Evolutionary conservation across 2,888 invertebrate genomes (phyloP), one percentile per base, ranked within the genome.

Genomic region (Lydus trimaculatus): DNA sequence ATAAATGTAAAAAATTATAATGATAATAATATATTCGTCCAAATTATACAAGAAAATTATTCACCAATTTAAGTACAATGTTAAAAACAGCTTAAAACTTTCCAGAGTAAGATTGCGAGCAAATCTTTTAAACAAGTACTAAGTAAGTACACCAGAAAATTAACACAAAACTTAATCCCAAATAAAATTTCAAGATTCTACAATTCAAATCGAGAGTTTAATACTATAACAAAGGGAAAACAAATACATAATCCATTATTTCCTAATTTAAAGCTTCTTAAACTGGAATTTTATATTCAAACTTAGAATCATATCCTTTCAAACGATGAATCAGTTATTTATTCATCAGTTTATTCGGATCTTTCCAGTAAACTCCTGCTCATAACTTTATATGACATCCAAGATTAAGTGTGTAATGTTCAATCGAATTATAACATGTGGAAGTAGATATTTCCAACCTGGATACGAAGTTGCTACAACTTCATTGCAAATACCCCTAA

Each of bases 11-110:
- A 78, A 71, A 52, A 56, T 56, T 8, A 56, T 56, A 28, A 25
- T 56, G 13, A 80, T 82, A 81, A 84, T 81, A 83, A 83, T 83
- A 79, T 83, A 84, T 83, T 83, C 84, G 84, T 84, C 84, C 84
- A 84, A 76, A 25, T 56, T 56, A 56, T 25, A 56, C 2, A 13
- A 0, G 23, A 15, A 28, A 56, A n/a, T 56, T 56, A 56, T 56
- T 56, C 56, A 56, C 15, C 15, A 28, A 25, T n/a, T 11, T 23
- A 8, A 23, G 9, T 56, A 56, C 15, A n/a, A n/a, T 15, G 15
- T 56, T n/a, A 28, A 25, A 25, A 28, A 28, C 28, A 15, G 56
- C 25, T 56, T 56, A 56, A 56, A 56, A 56, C 15, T 56, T 25
- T 28, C 56, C 56, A 56, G n/a, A n/a, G 1, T 25, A 52, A 43